Evolutionary conservation across 2,888 invertebrate genomes (phyloP).

Genomic region (Eugnorisma glareosa): DNA sequence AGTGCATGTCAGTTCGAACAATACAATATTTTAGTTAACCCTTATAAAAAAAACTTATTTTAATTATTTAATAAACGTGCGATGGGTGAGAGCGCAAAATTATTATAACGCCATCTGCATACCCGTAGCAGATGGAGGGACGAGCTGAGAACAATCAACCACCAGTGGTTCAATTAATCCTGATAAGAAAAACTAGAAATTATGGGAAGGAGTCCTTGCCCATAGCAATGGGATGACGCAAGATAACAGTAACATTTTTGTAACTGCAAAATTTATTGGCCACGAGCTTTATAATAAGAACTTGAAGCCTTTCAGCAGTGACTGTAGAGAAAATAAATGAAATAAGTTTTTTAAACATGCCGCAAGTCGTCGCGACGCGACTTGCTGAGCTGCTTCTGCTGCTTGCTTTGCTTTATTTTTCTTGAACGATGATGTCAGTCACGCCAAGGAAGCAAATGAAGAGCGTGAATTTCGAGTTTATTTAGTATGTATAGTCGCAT

Average conservation of each 20-base stretch:
- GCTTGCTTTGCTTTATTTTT: too few species aligned
- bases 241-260: too few species aligned
- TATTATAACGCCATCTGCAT: background rate
- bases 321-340: background rate
- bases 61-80: background rate
- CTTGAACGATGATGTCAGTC: background rate
- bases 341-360: background rate
- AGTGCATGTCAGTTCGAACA: conserved; percentile 85
- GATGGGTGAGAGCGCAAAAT: background rate
- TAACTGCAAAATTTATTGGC: too few species aligned
- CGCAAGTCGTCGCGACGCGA: background rate
- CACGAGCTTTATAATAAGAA: background rate
- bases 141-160: background rate
- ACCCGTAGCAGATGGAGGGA: background rate
- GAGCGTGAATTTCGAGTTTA: background rate
- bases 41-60: background rate
- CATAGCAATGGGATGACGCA: too few species aligned
- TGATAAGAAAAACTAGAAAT: background rate
- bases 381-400: background rate
- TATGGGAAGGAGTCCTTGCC: background rate
- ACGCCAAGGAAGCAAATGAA: background rate
- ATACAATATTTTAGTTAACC: background rate
- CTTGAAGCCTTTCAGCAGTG: too few species aligned
- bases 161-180: background rate
- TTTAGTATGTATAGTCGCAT: background rate